phyloP scores from a whole-genome alignment of 2,888 invertebrate genomes.

The Ophion obscuratus region DNA sequence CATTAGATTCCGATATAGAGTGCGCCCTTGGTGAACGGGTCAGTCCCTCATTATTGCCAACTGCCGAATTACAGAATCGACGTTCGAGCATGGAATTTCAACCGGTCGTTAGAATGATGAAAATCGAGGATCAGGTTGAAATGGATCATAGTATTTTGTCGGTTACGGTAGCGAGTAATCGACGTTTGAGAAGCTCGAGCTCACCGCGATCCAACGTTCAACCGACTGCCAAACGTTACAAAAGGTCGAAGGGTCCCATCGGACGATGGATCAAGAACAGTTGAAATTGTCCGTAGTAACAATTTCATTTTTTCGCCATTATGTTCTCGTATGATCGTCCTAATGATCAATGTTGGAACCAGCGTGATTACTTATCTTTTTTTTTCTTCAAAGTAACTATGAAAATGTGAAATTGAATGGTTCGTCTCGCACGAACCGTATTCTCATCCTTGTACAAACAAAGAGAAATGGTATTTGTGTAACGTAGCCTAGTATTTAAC shows the following conservation, averaged over 20 bases:
- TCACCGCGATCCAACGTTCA: conserved; percentile 77
- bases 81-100: conserved; percentile 85
- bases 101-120: conserved; percentile 88
- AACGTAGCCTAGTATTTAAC: conserved; percentile 82
- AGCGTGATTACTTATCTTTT: conserved; percentile 16
- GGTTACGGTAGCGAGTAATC: conserved; percentile 81
- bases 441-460: conserved; percentile 78
- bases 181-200: conserved; percentile 81
- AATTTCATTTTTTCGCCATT: conserved; percentile 14
- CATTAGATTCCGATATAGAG: conserved; percentile 74
- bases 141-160: conserved; percentile 81
- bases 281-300: conserved; percentile 73
- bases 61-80: conserved; percentile 78
- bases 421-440: conserved; percentile 43
- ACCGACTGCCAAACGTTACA: conserved; percentile 78
- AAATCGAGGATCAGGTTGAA: conserved; percentile 85
- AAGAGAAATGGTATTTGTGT: conserved; percentile 77
- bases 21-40: conserved; percentile 74
- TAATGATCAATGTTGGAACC: conserved; percentile 67
- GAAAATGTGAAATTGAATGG: conserved; percentile 72
- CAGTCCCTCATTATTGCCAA: conserved; percentile 72
- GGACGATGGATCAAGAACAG: conserved; percentile 80
- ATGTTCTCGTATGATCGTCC: conserved; percentile 42
- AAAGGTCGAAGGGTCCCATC: conserved; percentile 76
- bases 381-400: conserved; percentile 45